Conservation (phyloP, 1,140 invertebrate genomes). For the Thrips palmi region DNA sequence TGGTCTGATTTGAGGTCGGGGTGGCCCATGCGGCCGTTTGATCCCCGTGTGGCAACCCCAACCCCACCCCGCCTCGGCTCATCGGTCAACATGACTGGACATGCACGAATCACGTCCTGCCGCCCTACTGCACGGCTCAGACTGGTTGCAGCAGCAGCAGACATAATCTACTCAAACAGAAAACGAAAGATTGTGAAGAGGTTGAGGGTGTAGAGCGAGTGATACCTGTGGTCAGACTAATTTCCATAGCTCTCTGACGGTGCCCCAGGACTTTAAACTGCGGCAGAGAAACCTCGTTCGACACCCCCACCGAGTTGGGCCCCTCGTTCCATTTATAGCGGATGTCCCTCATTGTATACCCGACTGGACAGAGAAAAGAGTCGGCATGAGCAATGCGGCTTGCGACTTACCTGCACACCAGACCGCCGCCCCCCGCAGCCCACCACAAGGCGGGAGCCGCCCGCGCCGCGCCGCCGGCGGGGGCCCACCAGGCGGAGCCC, state of each 20-base stretch:
- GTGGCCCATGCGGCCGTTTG: no score
- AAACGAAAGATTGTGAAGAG: background rate
- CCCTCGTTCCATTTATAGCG: slow-evolving; percentile 89
- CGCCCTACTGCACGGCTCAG: background rate
- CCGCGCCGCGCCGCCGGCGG: no score
- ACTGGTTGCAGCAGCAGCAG: background rate
- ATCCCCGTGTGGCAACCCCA: no score
- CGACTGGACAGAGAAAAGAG: slow-evolving; percentile 58
- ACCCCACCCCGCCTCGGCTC: no score
- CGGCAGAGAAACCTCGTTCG: slow-evolving; percentile 80
- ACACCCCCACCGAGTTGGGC: slow-evolving; percentile 77
- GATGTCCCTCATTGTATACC: slow-evolving; percentile 94
- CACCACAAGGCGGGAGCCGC: no score
- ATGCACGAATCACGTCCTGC: no score
- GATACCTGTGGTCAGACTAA: slow-evolving; percentile 82
- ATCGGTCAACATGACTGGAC: no score
- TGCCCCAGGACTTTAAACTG: slow-evolving; percentile 87
- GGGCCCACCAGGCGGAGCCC: no score
- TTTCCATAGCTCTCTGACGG: slow-evolving; percentile 75
- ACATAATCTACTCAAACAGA: background rate
- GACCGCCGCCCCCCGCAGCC: no score
- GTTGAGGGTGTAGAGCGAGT: slow-evolving; percentile 19
- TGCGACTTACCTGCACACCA: no score
- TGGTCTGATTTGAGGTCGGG: no score
- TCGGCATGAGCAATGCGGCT: no score